These are phyloP conservation scores for Orthonyx spaldingii DNA, from an alignment of 2,113 vertebrate genomes.

Conservation along the genomic window DNA sequence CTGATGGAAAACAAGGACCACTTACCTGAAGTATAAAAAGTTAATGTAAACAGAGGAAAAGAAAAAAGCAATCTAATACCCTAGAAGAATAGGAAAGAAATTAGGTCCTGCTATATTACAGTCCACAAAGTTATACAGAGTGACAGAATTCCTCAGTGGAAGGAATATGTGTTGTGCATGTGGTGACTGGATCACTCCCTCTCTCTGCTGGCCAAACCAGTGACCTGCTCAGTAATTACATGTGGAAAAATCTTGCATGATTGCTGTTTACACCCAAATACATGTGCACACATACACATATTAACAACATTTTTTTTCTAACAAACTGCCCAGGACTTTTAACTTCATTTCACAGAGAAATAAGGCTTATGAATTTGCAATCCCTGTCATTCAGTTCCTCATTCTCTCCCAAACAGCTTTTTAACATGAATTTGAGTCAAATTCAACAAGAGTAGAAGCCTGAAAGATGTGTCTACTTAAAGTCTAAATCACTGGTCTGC, in stretches of 20 bases:
- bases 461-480: background rate
- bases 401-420: background rate
- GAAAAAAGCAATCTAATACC: background rate
- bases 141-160: background rate
- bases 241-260: background rate
- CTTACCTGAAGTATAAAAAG: background rate
- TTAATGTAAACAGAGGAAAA: background rate
- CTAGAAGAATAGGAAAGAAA: background rate
- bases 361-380: background rate
- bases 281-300: background rate
- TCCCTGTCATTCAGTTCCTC: background rate
- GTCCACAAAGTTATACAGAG: background rate
- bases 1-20: background rate
- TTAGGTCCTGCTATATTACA: background rate
- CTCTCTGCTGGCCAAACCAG: background rate
- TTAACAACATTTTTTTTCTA: background rate
- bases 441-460: background rate
- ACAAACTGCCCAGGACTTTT: background rate
- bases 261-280: background rate
- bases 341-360: background rate
- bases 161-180: background rate
- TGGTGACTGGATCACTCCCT: background rate
- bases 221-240: background rate
- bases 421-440: background rate
- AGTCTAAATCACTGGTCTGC: background rate